A percentile compares a stretch with the other conserved stretches of the same genome.
These are phyloP conservation scores for Archocentrus centrarchus DNA, from an alignment of 2,113 vertebrate genomes.

Conservation along the genomic window DNA sequence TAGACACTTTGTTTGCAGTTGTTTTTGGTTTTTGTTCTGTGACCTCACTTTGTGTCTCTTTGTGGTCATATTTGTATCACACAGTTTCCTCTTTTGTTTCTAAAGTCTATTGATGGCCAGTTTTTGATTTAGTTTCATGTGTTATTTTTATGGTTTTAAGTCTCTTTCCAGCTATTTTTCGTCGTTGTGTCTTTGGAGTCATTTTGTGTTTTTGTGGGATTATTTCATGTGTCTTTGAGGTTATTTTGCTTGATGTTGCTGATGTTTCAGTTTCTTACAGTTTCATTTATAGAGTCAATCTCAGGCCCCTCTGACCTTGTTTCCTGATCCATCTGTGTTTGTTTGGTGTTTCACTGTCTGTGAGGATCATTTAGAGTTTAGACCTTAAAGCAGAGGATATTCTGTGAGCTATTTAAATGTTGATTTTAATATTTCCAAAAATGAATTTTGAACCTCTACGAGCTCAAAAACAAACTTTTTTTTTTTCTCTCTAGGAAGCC, in stretches of 20 bases:
- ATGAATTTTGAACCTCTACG: not conserved
- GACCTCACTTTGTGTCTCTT: not conserved
- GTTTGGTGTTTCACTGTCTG: not conserved
- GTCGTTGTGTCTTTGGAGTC: too few relatives aligned
- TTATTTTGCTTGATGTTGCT: not conserved
- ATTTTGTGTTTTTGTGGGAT: too few relatives aligned
- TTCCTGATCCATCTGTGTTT: not conserved
- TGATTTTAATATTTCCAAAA: not conserved
- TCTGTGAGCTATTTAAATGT: fast-evolving
- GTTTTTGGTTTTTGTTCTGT: too few relatives aligned
- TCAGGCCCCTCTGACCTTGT: not conserved
- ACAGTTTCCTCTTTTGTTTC: too few relatives aligned
- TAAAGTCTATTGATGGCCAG: too few relatives aligned
- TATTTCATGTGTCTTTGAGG: too few relatives aligned
- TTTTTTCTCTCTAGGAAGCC: slow-evolving; percentile 48
- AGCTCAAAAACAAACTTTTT: not conserved
- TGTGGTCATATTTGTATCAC: not conserved
- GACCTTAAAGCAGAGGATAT: not conserved
- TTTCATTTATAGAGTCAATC: not conserved
- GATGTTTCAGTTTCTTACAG: not conserved
- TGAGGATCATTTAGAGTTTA: not conserved
- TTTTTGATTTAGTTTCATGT: too few relatives aligned
- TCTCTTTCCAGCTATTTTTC: too few relatives aligned
- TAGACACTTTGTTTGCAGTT: too few relatives aligned
- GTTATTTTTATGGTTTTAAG: too few relatives aligned